Conservation (phyloP, 2,888 invertebrate species). For the Nudaria mundana region DNA sequence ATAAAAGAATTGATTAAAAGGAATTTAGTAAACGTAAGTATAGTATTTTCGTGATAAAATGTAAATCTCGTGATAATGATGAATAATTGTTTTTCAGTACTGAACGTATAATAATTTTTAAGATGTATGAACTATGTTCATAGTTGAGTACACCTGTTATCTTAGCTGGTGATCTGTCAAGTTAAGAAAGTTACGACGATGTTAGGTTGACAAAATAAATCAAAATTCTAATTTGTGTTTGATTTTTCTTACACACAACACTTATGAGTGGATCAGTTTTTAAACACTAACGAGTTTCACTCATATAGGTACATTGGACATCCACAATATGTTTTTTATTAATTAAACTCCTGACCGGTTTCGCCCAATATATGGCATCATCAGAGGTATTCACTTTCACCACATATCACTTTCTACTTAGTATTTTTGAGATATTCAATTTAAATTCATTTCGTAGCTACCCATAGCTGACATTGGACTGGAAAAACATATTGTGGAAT, state of each 20-base stretch:
- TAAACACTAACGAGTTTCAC: no score
- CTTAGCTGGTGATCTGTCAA: slow-evolving; percentile 76
- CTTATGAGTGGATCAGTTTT: no score
- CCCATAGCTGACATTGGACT: no score
- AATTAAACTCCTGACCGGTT: no score
- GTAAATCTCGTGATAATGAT: slow-evolving; percentile 77
- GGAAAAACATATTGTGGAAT: no score
- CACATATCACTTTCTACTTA: no score
- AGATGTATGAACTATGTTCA: slow-evolving; percentile 79
- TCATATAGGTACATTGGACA: no score
- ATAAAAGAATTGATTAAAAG: slow-evolving; percentile 67
- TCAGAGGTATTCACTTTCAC: no score
- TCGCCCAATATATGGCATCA: no score
- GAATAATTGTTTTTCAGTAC: slow-evolving; percentile 75
- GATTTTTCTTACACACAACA: slow-evolving; percentile 30
- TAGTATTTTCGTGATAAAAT: slow-evolving; percentile 78
- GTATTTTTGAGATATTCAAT: no score
- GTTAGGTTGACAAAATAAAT: slow-evolving; percentile 80
- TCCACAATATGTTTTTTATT: no score
- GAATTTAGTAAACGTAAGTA: slow-evolving; percentile 76
- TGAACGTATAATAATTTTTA: slow-evolving; percentile 74
- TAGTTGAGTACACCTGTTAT: slow-evolving; percentile 76
- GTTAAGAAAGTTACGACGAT: slow-evolving; percentile 74
- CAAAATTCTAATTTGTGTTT: slow-evolving; percentile 63
- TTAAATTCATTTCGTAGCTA: no score